Evolutionary conservation across 2,888 invertebrate genomes (phyloP).

Genomic region (Chrysolina haemoptera): DNA sequence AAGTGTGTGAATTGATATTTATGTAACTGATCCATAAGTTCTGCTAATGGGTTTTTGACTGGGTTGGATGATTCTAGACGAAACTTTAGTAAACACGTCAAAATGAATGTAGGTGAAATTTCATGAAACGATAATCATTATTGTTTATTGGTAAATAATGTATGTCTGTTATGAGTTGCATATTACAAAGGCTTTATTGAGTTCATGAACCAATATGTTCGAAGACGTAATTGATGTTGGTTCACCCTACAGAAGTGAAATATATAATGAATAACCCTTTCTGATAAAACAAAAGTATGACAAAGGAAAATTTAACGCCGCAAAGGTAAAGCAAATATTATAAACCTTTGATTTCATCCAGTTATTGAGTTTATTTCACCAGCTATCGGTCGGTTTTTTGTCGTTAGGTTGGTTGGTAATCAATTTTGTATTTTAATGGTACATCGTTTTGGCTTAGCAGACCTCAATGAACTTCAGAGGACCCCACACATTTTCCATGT

Average conservation of each 20-base stretch:
- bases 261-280: too few relatives aligned
- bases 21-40: conserved; percentile 30
- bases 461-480: too few relatives aligned
- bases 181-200: neutral
- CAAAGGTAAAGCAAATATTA: too few relatives aligned
- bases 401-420: too few relatives aligned
- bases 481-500: too few relatives aligned
- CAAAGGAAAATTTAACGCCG: too few relatives aligned
- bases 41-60: conserved; percentile 21
- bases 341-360: too few relatives aligned
- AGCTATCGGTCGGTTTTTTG: too few relatives aligned
- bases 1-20: conserved; percentile 26
- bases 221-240: neutral
- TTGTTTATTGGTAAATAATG: conserved; percentile 12
- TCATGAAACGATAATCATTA: neutral
- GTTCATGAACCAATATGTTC: neutral
- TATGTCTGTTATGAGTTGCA: neutral
- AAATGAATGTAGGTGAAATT: neutral
- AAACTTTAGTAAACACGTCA: conserved; percentile 6
- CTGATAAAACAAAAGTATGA: too few relatives aligned
- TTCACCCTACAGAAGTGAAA: neutral
- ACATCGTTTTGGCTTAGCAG: too few relatives aligned
- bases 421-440: too few relatives aligned
- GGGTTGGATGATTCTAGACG: conserved; percentile 6
- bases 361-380: too few relatives aligned